Base-by-base conservation (phyloP, 2,888 invertebrate genomes). In the Mactromeris polynyma region DNA sequence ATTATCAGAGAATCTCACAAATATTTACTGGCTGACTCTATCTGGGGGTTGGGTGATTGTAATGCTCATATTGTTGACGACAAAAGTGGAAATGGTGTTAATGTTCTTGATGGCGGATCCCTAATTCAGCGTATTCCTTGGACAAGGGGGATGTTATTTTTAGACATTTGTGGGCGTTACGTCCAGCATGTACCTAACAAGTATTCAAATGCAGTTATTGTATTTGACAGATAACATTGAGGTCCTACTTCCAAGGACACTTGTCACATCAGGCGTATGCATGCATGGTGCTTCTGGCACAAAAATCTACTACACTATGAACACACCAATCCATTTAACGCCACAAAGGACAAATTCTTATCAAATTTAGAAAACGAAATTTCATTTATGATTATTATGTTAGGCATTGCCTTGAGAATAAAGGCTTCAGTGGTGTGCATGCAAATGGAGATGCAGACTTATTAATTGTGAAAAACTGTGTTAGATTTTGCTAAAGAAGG, bases 211-310 rank as follows among this genome's bases (percentile, higher is more conserved):
- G 31, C 73, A 2, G 42, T 40, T 7, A 69, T 87, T 82, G 85
- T 90, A 0, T 90, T 87, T 85, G 85, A 90, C 85, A 85, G 87
- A 21, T 90, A 90, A 36, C n/a, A 54, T 17, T 0, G 36, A 38
- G 82, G 87, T 9, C 81, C 89, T 36, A 40, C 88, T 46, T 91
- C 87, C 3, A 86, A 91, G 38, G 91, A 91, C 78, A 54, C 51
- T 9, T 40, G 89, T 80, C 94, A 94, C 69, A 33, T 87, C 2
- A 21, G 85, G 17, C 14, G 80, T n/a, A 33, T 2, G 0, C 36
- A 19, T 40, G 85, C 36, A 19, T 40, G 85, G 88, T 40, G n/a
- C 38, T 17, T 78, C 26, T 21, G 31, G 88, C n/a, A 33, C 77
- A 7, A 64, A 40, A n/a, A 77, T 85, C 51, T 0, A 69, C 2